Evolutionary conservation across 1,140 invertebrate genomes (phyloP).

Genomic region (Chymomyza costata): DNA sequence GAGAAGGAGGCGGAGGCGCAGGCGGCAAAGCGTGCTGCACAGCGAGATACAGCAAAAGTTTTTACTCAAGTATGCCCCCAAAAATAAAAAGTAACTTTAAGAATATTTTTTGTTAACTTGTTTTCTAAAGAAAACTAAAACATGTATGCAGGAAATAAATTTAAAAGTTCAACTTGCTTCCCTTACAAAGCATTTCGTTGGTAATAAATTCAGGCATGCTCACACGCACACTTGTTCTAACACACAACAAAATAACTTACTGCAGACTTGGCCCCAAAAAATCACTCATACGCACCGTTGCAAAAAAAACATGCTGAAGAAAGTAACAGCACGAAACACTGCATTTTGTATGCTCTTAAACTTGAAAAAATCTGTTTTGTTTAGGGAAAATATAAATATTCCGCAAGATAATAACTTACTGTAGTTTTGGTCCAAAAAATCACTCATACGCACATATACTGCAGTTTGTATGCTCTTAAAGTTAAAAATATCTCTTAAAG

Average conservation of each 20-base stretch:
- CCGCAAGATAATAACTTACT: too few species aligned
- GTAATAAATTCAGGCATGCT: conserved; percentile 57
- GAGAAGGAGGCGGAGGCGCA: conserved; percentile 9
- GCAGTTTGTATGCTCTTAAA: too few species aligned
- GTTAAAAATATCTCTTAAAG: too few species aligned
- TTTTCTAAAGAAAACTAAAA: conserved; percentile 53
- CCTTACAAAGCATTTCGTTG: conserved; percentile 66
- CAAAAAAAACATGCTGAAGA: too few species aligned
- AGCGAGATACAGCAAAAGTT: conserved; percentile 42
- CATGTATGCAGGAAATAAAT: conserved; percentile 47
- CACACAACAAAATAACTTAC: too few species aligned
- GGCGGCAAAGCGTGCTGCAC: conserved; percentile 39
- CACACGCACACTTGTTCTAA: conserved; percentile 7
- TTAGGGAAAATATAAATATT: too few species aligned
- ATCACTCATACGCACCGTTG: conserved; percentile 60
- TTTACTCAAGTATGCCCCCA: conserved; percentile 12
- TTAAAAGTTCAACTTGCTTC: conserved; percentile 46
- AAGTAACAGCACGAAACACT: too few species aligned
- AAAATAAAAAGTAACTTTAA: conserved; percentile 37
- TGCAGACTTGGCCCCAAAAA: conserved; percentile 50
- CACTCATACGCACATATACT: too few species aligned
- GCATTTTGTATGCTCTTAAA: too few species aligned
- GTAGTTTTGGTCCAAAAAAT: too few species aligned
- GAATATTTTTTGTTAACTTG: conserved; percentile 58
- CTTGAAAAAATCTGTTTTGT: too few species aligned